phyloP scores from a whole-genome alignment of 2,113 vertebrate genomes.

The Hydrochoerus hydrochaeris region DNA sequence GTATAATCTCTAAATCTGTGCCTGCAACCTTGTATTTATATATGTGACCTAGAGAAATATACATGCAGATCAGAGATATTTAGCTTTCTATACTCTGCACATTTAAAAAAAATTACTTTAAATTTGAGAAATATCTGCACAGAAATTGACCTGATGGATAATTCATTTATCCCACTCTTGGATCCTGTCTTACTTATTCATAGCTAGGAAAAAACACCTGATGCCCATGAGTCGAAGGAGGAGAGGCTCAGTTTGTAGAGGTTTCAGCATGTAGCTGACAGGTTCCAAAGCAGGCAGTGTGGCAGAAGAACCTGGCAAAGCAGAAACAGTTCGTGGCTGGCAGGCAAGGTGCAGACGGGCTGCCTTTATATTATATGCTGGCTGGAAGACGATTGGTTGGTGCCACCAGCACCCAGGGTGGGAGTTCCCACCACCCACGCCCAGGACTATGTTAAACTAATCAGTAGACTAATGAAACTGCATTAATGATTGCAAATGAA shows the following conservation, averaged over 20 bases:
- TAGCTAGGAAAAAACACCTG: background rate
- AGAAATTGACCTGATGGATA: background rate
- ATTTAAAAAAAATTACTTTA: constrained; percentile 13
- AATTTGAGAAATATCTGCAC: background rate
- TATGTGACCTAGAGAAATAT: background rate
- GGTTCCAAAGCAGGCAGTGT: background rate
- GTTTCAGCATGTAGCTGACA: background rate
- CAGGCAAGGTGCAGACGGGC: background rate
- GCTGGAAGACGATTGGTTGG: background rate
- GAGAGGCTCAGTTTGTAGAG: background rate
- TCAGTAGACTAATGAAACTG: background rate
- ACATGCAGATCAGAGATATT: background rate
- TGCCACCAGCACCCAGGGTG: background rate
- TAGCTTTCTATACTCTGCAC: background rate
- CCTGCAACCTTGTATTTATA: background rate
- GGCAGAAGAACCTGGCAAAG: background rate
- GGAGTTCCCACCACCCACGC: background rate
- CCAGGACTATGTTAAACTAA: background rate
- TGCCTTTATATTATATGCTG: background rate
- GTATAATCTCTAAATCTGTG: background rate
- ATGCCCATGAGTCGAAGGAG: background rate
- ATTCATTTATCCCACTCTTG: background rate
- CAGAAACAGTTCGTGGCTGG: background rate
- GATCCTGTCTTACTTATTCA: background rate
- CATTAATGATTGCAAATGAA: background rate